Conservation (phyloP, 2,888 invertebrate species). For the Hypomecis punctinalis region DNA sequence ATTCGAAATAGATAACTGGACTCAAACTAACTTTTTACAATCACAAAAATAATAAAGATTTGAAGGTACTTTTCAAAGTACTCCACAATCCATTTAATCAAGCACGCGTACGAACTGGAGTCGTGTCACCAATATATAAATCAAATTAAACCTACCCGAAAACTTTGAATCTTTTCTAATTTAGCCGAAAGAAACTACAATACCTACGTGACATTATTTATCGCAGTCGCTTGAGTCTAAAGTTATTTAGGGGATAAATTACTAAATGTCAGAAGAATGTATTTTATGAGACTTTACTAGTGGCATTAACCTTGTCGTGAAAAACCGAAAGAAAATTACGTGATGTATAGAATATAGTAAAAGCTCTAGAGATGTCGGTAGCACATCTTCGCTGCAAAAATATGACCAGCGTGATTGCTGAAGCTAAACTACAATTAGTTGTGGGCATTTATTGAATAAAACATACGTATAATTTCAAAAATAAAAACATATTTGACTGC, state of each 20-base stretch:
- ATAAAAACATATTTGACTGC: no score
- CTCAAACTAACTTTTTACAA: no score
- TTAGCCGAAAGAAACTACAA: slow-evolving; percentile 6
- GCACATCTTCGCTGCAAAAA: slow-evolving; percentile 4
- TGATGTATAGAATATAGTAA: not conserved
- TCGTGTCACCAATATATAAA: not conserved
- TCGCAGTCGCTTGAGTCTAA: slow-evolving; percentile 14
- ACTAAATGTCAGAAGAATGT: slow-evolving; percentile 10
- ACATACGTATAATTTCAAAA: no score
- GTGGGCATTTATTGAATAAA: no score
- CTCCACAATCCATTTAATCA: no score
- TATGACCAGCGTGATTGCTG: not conserved
- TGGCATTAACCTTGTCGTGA: slow-evolving; percentile 6
- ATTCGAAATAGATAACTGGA: no score
- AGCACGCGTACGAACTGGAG: no score
- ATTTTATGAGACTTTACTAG: slow-evolving; percentile 1
- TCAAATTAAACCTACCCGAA: slow-evolving; percentile 3
- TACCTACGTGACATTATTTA: slow-evolving; percentile 7
- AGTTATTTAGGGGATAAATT: slow-evolving; percentile 12
- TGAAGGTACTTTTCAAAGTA: no score
- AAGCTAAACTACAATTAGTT: not conserved
- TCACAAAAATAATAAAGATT: no score
- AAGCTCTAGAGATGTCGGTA: not conserved
- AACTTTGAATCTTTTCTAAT: slow-evolving; percentile 9
- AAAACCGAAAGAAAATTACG: slow-evolving; percentile 5